These are phyloP conservation scores for Drymodes brunneopygia DNA, from an alignment of 2,113 vertebrate genomes.

Conservation along the genomic window DNA sequence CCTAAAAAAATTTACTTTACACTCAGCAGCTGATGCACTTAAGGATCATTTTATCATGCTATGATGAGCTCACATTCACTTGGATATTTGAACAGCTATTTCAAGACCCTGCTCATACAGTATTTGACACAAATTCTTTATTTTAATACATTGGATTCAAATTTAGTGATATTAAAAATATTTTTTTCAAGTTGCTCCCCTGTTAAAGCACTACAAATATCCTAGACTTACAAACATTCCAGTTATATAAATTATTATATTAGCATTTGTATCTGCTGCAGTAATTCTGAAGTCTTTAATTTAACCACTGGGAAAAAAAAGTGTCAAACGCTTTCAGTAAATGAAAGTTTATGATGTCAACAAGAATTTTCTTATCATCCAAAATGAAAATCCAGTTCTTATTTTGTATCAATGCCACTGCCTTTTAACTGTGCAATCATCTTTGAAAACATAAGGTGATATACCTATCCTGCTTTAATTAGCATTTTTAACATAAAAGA, in stretches of 20 bases:
- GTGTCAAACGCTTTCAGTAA: neutral
- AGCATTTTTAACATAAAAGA: neutral
- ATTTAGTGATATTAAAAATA: neutral
- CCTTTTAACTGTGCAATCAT: neutral
- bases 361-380: neutral
- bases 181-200: neutral
- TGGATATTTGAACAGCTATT: neutral
- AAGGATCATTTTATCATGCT: neutral
- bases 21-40: neutral
- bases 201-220: neutral
- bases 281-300: neutral
- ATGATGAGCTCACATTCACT: neutral
- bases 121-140: neutral
- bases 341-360: neutral
- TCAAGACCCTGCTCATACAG: neutral
- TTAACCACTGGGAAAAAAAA: neutral
- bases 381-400: neutral
- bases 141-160: neutral
- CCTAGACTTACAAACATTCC: neutral
- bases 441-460: neutral
- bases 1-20: neutral
- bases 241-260: neutral
- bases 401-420: neutral
- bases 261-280: neutral
- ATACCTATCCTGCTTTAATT: neutral